Evolutionary conservation across 2,888 invertebrate genomes (phyloP), one percentile per base, ranked within the genome.

Genomic region (Tetrapedia diversipes): DNA sequence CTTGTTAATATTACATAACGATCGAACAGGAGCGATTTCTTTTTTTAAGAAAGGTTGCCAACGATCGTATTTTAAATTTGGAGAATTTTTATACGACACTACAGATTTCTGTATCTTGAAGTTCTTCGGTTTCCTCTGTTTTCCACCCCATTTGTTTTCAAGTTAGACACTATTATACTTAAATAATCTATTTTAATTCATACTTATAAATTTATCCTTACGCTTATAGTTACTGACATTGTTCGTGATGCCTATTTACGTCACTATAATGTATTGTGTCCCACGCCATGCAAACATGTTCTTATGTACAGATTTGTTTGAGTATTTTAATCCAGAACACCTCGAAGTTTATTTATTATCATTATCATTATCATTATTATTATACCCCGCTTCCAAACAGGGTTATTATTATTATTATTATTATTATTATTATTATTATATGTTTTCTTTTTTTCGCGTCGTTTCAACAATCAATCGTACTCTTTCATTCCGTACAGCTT

Each of bases 311-410:
- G 75, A 77, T 74, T 75, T 83, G 76, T 75, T 71, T 80, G 84
- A 86, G 79, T 86, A 85, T 83, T 85, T 70, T 77, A 70, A 70
- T 74, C 57, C 63, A 24, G 86, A 86, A 86, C 85, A 86, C 83
- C 81, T 72, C 64, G 45, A 81, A 68, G 39, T 57, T 83, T 79
- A 82, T 76, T 79, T 73, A 54, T 68, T 77, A 76, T 74, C 74
- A 78, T 79, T 75, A 56, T 60, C 32, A 32, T n/a, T n/a, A n/a
- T n/a, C n/a, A n/a, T n/a, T n/a, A n/a, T n/a, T n/a, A n/a, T n/a
- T n/a, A n/a, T n/a, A n/a, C n/a, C n/a, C n/a, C n/a, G n/a, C n/a
- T n/a, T n/a, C n/a, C n/a, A n/a, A n/a, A n/a, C n/a, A n/a, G n/a
- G n/a, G n/a, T n/a, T n/a, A n/a, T n/a, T n/a, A n/a, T n/a, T n/a